Evolutionary conservation across 2,888 invertebrate species (phyloP).

Genomic region (Yponomeuta plumbellus): DNA sequence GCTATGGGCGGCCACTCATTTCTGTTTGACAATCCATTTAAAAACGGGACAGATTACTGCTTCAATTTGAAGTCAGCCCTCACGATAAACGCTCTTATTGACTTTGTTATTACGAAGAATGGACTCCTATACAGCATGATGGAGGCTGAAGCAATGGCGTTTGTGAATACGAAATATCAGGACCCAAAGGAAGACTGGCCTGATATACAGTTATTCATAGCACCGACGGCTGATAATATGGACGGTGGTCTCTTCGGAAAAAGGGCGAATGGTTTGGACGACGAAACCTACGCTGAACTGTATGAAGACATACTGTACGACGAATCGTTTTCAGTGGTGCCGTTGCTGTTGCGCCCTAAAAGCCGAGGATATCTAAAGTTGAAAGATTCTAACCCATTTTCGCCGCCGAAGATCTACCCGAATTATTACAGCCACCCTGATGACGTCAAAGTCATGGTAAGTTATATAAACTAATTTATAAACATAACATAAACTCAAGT

Average conservation of each 20-base stretch:
- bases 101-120: slow-evolving; percentile 76
- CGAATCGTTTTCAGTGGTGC: slow-evolving; percentile 81
- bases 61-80: slow-evolving; percentile 82
- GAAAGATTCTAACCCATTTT: slow-evolving; percentile 80
- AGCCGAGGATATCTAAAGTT: slow-evolving; percentile 83
- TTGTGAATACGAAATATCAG: slow-evolving; percentile 84
- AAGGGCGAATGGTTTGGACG: slow-evolving; percentile 79
- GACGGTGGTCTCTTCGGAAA: slow-evolving; percentile 87
- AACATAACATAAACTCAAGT: background rate
- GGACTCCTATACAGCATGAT: slow-evolving; percentile 87
- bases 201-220: slow-evolving; percentile 86
- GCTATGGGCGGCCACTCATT: slow-evolving; percentile 87
- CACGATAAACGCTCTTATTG: slow-evolving; percentile 76
- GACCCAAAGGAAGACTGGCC: slow-evolving; percentile 82
- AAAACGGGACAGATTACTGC: slow-evolving; percentile 76
- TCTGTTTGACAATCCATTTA: slow-evolving; percentile 79
- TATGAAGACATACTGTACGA: slow-evolving; percentile 83
- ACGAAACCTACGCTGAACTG: slow-evolving; percentile 80
- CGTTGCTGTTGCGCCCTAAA: slow-evolving; percentile 83
- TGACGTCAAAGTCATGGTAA: slow-evolving; percentile 84
- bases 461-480: slow-evolving; percentile 27
- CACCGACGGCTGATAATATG: slow-evolving; percentile 84
- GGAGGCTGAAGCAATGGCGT: slow-evolving; percentile 87
- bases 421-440: slow-evolving; percentile 87
- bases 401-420: slow-evolving; percentile 89